These are phyloP conservation scores for Aporrectodea caliginosa DNA, from an alignment of 1,140 invertebrate genomes.

Conservation along the genomic window DNA sequence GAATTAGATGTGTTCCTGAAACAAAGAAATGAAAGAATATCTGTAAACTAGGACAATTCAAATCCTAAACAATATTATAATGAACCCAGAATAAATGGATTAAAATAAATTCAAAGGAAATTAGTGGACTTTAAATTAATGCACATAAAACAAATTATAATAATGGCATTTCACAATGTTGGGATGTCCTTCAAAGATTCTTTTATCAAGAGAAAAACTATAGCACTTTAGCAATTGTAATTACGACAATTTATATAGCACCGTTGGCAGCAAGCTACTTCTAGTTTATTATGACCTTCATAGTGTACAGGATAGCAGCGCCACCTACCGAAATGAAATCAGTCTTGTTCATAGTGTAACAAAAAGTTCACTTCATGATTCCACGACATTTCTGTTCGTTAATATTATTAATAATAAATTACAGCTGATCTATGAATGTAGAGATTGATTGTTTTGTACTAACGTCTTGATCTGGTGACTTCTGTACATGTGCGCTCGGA, in stretches of 20 bases:
- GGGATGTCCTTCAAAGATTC: no score
- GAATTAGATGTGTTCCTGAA: neutral
- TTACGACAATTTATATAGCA: no score
- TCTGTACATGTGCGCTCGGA: slow-evolving; percentile 40
- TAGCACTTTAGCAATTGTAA: no score
- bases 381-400: no score
- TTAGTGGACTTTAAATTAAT: neutral
- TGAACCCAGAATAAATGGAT: neutral
- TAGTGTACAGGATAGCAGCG: no score
- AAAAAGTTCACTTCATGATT: no score
- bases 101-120: neutral
- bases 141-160: neutral
- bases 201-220: no score
- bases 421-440: no score
- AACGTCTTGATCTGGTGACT: slow-evolving; percentile 32
- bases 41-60: neutral
- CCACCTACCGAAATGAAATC: no score
- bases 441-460: neutral
- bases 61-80: neutral
- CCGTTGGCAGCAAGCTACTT: no score
- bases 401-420: no score
- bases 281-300: no score
- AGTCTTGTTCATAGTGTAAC: neutral
- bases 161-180: neutral
- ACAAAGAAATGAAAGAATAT: neutral